Evolutionary conservation across 2,113 vertebrate genomes (phyloP), one percentile per base, ranked within the genome.

Genomic region (Neogobius melanostomus): DNA sequence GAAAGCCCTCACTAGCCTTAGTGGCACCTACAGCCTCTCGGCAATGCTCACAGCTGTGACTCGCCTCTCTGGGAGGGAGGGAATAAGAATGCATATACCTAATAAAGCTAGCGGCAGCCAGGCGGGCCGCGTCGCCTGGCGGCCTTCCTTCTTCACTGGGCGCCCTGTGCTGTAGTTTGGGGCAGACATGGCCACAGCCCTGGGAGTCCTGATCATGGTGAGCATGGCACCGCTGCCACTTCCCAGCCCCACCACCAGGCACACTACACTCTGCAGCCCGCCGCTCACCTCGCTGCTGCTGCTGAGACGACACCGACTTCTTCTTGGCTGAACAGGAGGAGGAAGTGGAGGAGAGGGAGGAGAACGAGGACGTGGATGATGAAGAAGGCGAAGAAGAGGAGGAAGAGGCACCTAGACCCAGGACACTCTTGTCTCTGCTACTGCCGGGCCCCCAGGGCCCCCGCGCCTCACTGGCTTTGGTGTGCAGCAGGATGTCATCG

Each of bases 281-380:
- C 90, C 90, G 87, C 94, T 92, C 94, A 99, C 97, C 96, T 97
- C 96, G 97, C 92, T 95, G 95, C 91, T 95, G 95, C 68, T 94
- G 95, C 66, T 95, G 96, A 91, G 89, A 81, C n/a, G 85, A 71
- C 71, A 85, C 80, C 79, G 89, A 82, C 91, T 92, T 94, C 93
- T 93, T 94, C 90, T 92, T 92, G 77, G 87, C 71, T 65, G 83
- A 93, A 64, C 90, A 88, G 87, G 94, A 86, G n/a, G 90, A 88
- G 45, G 90, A 91, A 68, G 79, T 89, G 73, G 91, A 91, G 60
- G 90, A 93, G 74, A 90, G 85, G 87, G 90, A 92, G 69, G 90
- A 93, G 81, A 90, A 91, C 56, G 91, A 91, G 79, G 92, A 93
- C 50, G 91, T 91, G 76, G 92, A 92, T 56, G 91, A 92, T 6